Base-by-base conservation (phyloP, 2,888 invertebrate species). In the Aproaerema taeniolella region DNA sequence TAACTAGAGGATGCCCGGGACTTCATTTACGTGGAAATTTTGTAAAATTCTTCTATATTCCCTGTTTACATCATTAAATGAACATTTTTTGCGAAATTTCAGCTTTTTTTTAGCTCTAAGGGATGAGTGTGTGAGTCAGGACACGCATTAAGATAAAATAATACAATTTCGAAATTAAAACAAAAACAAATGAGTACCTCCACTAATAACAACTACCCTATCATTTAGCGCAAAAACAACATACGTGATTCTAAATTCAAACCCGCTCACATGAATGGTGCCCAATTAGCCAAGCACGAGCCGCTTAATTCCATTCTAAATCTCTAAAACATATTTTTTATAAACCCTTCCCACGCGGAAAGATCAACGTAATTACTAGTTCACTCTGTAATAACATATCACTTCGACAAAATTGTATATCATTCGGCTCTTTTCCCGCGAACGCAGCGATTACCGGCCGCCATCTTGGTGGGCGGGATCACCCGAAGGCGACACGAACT, bases 321-420 rank as follows among this genome's bases (percentile, higher is more conserved):
- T 35, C 35, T 35, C 37, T 20, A 37, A 37, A 74, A 68, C 62
- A 64, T 64, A 70, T 82, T 82, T 77, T 86, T 81, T 80, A 79
- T 81, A 81, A 82, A 69, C 68, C 72, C 80, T 86, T 86, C 85
- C 86, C 85, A 86, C 86, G 85, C 81, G 74, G 69, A 65, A 72
- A 73, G 72, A 75, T 72, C 60, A 62, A 63, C 57, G 36, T 86
- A 85, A 86, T 86, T 79, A 82, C 75, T 78, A 80, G 82, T 81
- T 83, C 68, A 69, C 61, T 61, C 70, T 24, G 75, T 86, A 86
- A 86, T 86, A 85, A 86, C 80, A 83, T 75, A 82, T 85, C 80
- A 76, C 80, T 76, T 77, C 80, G 80, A 81, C 83, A 77, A 85
- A 85, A 85, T 82, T 82, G 82, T 85, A 82, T 83, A 86, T 83